A percentile compares a stretch with the other conserved stretches of the same genome.
Conservation (phyloP, 2,113 vertebrate species). For the Seriola rivoliana region DNA sequence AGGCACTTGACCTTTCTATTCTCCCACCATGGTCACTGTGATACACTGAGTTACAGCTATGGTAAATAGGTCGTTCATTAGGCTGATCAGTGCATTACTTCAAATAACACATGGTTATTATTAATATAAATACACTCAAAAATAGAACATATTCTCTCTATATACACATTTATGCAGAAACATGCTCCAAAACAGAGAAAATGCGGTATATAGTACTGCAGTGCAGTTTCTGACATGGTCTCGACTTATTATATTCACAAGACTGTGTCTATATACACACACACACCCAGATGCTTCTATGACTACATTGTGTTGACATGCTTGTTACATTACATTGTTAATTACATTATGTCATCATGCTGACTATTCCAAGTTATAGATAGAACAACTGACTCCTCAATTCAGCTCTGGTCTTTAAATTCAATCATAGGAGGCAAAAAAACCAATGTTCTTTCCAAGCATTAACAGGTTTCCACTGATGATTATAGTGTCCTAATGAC, state of each 20-base stretch:
- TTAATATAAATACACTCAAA: not conserved
- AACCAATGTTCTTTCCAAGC: not conserved
- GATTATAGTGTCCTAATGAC: not conserved
- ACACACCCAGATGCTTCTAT: not conserved
- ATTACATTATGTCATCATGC: not conserved
- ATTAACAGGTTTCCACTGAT: not conserved
- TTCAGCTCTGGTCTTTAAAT: not conserved
- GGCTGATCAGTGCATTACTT: not conserved
- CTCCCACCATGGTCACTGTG: not conserved
- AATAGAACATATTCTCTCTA: too few species aligned
- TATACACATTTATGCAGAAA: not conserved
- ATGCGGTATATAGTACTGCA: too few species aligned
- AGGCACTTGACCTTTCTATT: not conserved
- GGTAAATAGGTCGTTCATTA: not conserved
- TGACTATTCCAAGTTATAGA: not conserved
- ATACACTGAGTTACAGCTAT: not conserved
- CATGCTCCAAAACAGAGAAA: not conserved
- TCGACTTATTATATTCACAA: not conserved
- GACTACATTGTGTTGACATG: not conserved
- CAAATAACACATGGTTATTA: not conserved
- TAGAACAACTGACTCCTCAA: not conserved
- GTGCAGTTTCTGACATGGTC: not conserved
- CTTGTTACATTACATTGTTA: not conserved
- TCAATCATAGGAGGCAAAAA: not conserved
- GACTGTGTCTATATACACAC: not conserved